Percentiles rank a stretch among this genome's conserved stretches.
Evolutionary conservation across 2,797 vertebrate species (phyloP).

Genomic region (Sebastes aleutianus): DNA sequence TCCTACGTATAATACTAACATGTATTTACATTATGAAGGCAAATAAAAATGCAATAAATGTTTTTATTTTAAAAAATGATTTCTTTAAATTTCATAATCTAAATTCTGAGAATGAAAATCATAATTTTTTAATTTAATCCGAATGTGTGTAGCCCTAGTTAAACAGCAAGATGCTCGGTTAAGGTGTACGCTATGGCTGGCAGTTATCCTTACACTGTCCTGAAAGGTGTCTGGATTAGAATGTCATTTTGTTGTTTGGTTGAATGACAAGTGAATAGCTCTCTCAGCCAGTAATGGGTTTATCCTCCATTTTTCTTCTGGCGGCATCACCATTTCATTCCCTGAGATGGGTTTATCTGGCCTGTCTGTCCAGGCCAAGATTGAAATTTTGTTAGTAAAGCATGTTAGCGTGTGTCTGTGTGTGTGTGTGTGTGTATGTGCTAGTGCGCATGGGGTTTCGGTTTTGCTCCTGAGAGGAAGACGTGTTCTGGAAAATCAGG

Average conservation of each 20-base stretch:
- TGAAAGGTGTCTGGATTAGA: constrained; percentile 70
- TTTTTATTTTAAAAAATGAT: too few species aligned
- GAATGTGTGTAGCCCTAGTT: not conserved
- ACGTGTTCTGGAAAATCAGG: constrained; percentile 47
- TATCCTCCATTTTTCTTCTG: constrained; percentile 56
- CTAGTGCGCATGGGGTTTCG: constrained; percentile 3
- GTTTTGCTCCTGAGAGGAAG: constrained; percentile 41
- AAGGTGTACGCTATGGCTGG: constrained; percentile 17
- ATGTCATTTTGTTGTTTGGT: constrained; percentile 62
- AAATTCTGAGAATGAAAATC: not conserved
- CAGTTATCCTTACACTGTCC: constrained; percentile 31
- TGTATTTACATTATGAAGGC: not conserved
- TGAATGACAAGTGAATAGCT: constrained; percentile 73
- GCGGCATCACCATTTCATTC: constrained; percentile 65
- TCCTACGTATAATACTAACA: too few species aligned
- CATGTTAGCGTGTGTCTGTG: constrained; percentile 18
- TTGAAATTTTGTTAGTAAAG: constrained; percentile 61
- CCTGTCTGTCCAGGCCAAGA: constrained; percentile 57
- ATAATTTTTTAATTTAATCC: not conserved
- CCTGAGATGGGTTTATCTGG: constrained; percentile 69
- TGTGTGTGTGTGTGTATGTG: not conserved
- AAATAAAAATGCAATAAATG: not conserved
- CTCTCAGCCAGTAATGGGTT: constrained; percentile 69
- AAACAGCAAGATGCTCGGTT: not conserved
- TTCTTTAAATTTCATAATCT: not conserved